A percentile compares a stretch with the other conserved stretches of the same genome.
Evolutionary conservation across 2,888 invertebrate genomes (phyloP).

Genomic region (Dicyrtoma fusca): DNA sequence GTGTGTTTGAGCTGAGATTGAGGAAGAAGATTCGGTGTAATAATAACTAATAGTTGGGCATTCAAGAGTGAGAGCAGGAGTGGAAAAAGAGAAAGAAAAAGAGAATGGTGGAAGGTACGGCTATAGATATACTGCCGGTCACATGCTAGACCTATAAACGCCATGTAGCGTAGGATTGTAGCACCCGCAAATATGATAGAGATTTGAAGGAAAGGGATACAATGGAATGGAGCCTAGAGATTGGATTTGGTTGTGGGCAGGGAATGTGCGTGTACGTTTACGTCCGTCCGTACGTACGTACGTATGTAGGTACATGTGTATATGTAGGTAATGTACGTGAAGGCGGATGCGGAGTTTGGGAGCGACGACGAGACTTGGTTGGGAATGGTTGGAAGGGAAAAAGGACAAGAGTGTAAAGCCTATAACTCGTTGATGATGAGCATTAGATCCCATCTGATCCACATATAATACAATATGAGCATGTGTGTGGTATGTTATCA

Average conservation of each 20-base stretch:
- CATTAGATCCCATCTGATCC: constrained; percentile 41
- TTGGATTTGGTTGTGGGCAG: too few species aligned
- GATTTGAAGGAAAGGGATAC: not conserved
- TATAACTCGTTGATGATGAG: constrained; percentile 43
- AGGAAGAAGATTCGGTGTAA: constrained; percentile 16
- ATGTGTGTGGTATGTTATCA: constrained; percentile 47
- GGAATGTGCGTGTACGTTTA: too few species aligned
- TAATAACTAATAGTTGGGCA: constrained; percentile 34
- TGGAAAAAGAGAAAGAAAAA: constrained; percentile 9
- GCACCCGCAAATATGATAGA: too few species aligned
- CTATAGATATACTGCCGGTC: not conserved
- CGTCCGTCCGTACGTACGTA: too few species aligned
- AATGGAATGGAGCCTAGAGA: not conserved
- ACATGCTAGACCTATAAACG: not conserved
- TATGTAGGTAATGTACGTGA: not conserved
- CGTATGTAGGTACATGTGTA: not conserved
- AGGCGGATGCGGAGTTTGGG: not conserved
- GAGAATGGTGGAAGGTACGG: not conserved
- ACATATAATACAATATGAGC: constrained; percentile 36
- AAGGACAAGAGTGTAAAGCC: constrained; percentile 42
- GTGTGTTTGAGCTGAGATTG: constrained; percentile 18
- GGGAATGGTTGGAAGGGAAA: constrained; percentile 29
- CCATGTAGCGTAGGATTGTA: not conserved
- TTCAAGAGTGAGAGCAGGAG: constrained; percentile 18
- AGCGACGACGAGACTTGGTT: not conserved